Percentiles rank a stretch among this genome's conserved stretches.
Conservation (phyloP, 35 echinoderm and acorn worm genomes). For the Strongylocentrotus purpuratus region DNA sequence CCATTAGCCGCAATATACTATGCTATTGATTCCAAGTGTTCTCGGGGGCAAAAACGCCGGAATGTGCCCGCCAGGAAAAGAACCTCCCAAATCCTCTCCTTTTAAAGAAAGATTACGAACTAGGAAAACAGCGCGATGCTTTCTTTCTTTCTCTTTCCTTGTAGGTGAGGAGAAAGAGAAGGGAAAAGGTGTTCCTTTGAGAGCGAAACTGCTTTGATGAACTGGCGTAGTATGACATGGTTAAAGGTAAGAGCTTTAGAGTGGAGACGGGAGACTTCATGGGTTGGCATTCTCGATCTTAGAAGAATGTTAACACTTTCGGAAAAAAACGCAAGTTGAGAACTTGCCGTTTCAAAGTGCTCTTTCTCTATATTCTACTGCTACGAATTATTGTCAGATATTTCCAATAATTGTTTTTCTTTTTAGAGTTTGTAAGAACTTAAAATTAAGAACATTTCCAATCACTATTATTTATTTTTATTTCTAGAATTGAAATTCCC, state of each 20-base stretch:
- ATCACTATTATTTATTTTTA: not conserved
- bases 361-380: not conserved
- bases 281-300: not conserved
- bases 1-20: slow-evolving; percentile 53
- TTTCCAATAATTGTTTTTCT: not conserved
- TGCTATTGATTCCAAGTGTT: slow-evolving; percentile 32
- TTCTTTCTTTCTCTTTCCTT: slow-evolving; percentile 21
- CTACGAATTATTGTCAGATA: not conserved
- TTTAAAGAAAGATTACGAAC: slow-evolving; percentile 40
- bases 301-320: not conserved
- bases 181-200: slow-evolving; percentile 16
- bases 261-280: not conserved
- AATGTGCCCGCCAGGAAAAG: slow-evolving; percentile 38
- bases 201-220: slow-evolving; percentile 1
- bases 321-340: not conserved
- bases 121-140: slow-evolving; percentile 25
- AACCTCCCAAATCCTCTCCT: slow-evolving; percentile 49
- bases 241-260: not conserved
- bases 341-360: not conserved
- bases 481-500: not conserved
- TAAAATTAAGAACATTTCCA: not conserved
- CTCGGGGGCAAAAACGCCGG: slow-evolving; percentile 35
- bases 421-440: not conserved
- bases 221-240: not conserved
- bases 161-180: slow-evolving; percentile 10